phyloP scores from a whole-genome alignment of 2,113 vertebrate genomes.

The Xenopus tropicalis region DNA sequence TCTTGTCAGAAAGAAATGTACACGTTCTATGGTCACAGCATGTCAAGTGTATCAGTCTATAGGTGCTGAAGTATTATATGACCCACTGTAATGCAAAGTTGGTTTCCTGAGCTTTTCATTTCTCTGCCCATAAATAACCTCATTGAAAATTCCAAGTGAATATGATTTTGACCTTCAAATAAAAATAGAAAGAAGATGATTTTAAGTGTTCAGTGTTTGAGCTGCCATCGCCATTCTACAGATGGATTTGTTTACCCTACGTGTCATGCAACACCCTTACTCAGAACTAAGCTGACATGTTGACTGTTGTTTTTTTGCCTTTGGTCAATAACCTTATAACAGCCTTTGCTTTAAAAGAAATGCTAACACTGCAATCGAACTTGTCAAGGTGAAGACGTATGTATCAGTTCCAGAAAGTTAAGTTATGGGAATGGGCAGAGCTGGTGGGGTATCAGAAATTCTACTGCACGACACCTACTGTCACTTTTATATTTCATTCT shows the following conservation, averaged over 20 bases:
- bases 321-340: not conserved
- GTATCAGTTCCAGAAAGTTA: not conserved
- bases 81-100: constrained; percentile 6
- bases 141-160: constrained; percentile 6
- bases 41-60: not conserved
- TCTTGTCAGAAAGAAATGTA: too few relatives aligned
- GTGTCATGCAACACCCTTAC: not conserved
- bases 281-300: not conserved
- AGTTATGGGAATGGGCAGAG: not conserved
- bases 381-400: not conserved
- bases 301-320: not conserved
- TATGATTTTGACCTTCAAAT: constrained; percentile 22
- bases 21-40: not conserved
- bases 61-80: constrained; percentile 2
- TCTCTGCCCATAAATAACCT: constrained; percentile 14
- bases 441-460: not conserved
- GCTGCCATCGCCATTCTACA: not conserved
- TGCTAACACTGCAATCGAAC: not conserved
- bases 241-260: not conserved
- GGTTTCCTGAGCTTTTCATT: constrained; percentile 9
- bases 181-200: not conserved
- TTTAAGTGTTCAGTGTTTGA: not conserved
- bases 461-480: not conserved
- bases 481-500: too few relatives aligned
- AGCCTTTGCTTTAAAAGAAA: not conserved